Conservation (phyloP, 1,140 invertebrate species). For the Hylaeus volcanicus region DNA sequence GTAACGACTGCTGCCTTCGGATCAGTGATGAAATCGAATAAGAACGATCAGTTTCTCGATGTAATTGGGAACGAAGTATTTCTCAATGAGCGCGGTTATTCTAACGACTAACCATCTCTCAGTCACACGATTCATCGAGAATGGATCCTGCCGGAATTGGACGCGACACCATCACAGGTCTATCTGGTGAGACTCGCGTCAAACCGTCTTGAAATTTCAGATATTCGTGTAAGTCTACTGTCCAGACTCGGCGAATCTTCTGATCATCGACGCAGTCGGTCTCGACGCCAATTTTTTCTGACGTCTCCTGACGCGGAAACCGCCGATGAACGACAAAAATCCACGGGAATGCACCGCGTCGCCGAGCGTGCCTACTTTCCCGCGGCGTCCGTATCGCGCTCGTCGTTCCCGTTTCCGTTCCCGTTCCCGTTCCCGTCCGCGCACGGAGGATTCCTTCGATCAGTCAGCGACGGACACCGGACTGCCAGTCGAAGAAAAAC, state of each 20-base stretch:
- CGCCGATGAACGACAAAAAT: conserved; percentile 46
- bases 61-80: neutral
- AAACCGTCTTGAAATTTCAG: conserved; percentile 7
- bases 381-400: conserved; percentile 18
- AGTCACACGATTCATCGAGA: no score
- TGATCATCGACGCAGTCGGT: conserved; percentile 22
- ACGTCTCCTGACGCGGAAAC: conserved; percentile 1
- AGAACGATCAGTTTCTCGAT: neutral
- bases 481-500: conserved; percentile 61
- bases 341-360: conserved; percentile 46
- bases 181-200: no score
- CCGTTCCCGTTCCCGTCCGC: conserved; percentile 9
- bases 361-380: conserved; percentile 45
- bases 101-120: no score
- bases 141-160: no score
- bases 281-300: conserved; percentile 31
- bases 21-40: conserved; percentile 12
- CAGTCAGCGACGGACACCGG: conserved; percentile 49
- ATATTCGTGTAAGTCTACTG: neutral
- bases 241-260: neutral
- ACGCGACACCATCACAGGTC: no score
- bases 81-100: no score
- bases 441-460: conserved; percentile 60
- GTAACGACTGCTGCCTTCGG: conserved; percentile 1
- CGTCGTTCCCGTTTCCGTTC: conserved; percentile 3